Conservation (phyloP, 2,113 vertebrate genomes). For the Calonectris borealis region DNA sequence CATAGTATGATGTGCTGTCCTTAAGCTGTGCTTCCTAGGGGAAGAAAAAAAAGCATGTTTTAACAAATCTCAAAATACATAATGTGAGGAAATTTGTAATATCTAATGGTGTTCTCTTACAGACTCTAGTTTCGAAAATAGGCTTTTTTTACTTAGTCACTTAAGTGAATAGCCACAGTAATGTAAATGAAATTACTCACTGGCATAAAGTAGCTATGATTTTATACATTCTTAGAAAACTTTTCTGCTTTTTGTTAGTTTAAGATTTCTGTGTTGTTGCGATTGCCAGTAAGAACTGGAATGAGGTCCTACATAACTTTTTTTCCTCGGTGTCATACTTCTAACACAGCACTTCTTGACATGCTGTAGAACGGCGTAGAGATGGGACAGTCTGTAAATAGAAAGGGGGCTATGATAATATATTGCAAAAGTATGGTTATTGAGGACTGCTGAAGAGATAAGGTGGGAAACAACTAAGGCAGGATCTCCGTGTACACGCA, state of each 20-base stretch:
- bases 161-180: background rate
- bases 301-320: background rate
- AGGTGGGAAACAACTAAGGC: background rate
- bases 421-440: background rate
- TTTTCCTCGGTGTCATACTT: background rate
- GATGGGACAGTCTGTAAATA: background rate
- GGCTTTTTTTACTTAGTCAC: background rate
- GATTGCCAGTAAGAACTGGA: background rate
- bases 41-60: background rate
- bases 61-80: background rate
- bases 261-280: background rate
- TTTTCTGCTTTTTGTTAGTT: background rate
- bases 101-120: background rate
- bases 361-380: background rate
- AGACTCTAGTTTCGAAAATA: background rate
- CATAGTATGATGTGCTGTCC: background rate
- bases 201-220: background rate
- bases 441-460: background rate
- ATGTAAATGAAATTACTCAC: background rate
- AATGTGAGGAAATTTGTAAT: background rate
- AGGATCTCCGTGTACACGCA: background rate
- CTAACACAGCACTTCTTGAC: background rate
- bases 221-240: background rate
- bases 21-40: background rate
- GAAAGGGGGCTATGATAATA: background rate